phyloP scores from a whole-genome alignment of 30 jellyfish, hydroid and myxozoan genomes.

The Aurelia coerulea region DNA sequence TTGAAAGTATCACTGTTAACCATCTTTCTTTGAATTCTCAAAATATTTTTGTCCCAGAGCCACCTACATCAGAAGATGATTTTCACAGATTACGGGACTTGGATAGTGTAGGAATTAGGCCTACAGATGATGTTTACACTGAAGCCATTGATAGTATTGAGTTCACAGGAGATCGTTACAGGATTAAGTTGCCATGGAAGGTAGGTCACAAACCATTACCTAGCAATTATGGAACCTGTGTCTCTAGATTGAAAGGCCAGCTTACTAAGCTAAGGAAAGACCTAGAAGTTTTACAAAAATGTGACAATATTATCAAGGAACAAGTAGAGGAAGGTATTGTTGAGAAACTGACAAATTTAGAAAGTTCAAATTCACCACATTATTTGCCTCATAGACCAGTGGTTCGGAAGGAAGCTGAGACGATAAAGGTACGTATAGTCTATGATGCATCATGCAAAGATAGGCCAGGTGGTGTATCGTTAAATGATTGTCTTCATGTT shows the following conservation, averaged over 20 bases:
- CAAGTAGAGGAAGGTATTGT: constrained; percentile 1
- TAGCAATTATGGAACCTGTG: background rate
- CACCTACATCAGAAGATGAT: no score
- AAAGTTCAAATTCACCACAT: background rate
- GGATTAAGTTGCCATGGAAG: constrained; percentile 16
- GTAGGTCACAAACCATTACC: constrained; percentile 13
- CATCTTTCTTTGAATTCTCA: background rate
- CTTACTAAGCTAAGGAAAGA: background rate
- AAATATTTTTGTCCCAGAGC: background rate
- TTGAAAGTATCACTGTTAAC: constrained; percentile 1
- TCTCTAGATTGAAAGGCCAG: background rate
- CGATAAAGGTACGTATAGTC: constrained; percentile 31
- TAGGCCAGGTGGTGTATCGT: no score
- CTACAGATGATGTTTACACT: background rate
- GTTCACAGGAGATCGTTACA: background rate
- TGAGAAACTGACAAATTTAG: background rate
- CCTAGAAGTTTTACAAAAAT: background rate
- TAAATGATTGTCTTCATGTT: no score
- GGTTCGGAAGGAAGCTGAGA: constrained; percentile 37
- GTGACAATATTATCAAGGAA: constrained; percentile 6
- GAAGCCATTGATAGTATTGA: background rate
- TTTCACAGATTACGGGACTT: background rate
- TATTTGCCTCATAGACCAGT: background rate
- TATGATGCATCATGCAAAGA: constrained; percentile 27
- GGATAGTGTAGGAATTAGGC: background rate